These are phyloP conservation scores for Rhagoletis pomonella DNA, from an alignment of 1,140 invertebrate species.

Conservation along the genomic window DNA sequence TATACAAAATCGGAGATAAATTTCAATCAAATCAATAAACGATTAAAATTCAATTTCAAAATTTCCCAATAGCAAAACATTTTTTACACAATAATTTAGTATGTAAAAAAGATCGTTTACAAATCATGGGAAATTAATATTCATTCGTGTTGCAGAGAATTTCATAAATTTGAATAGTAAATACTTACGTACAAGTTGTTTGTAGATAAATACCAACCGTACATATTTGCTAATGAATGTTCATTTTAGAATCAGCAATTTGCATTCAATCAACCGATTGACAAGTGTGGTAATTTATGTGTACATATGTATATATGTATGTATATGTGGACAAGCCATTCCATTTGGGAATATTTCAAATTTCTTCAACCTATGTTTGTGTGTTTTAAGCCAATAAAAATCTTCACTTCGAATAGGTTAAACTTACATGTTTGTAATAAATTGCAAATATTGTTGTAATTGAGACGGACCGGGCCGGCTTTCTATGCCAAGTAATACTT, in stretches of 20 bases:
- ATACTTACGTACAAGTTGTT: background rate
- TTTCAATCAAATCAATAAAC: no score
- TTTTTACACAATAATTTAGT: no score
- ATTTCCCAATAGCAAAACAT: no score
- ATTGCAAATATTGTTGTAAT: conserved; percentile 32
- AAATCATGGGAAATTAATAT: background rate
- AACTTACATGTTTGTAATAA: background rate
- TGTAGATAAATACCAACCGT: no score
- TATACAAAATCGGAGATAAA: no score
- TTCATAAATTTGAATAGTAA: background rate
- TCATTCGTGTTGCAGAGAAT: background rate
- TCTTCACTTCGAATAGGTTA: background rate
- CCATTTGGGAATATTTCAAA: background rate
- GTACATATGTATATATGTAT: background rate
- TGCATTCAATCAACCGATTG: background rate
- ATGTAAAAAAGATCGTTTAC: background rate
- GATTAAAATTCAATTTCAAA: no score
- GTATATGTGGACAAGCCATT: background rate
- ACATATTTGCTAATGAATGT: no score
- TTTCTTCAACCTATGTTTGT: background rate
- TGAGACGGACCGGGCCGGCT: background rate
- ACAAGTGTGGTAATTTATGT: background rate
- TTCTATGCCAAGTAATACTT: background rate
- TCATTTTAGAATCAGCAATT: background rate
- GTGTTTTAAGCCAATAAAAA: background rate